Percentiles rank a stretch among this genome's conserved stretches.
These are phyloP conservation scores for Pecten maximus DNA, from an alignment of 2,888 invertebrate genomes.

Conservation along the genomic window DNA sequence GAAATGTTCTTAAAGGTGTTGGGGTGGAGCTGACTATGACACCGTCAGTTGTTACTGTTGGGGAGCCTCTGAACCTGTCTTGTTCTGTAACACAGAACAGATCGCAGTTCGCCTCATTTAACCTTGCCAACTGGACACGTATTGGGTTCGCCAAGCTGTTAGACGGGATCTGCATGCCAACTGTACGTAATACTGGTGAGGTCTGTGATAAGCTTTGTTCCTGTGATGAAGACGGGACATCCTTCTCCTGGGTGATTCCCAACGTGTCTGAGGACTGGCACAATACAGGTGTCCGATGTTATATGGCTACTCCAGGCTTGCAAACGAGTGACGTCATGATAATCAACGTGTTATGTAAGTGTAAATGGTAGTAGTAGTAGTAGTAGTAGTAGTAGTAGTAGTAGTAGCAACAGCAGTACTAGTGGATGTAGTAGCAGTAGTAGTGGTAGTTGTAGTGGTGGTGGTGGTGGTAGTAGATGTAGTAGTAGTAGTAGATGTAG, in stretches of 20 bases:
- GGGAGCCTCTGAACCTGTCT: background rate
- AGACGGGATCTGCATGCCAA: background rate
- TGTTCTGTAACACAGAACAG: background rate
- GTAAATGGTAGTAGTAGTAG: too few relatives aligned
- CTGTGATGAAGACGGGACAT: background rate
- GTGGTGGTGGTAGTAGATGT: too few relatives aligned
- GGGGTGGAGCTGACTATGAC: background rate
- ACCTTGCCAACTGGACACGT: background rate
- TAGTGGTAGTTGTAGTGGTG: too few relatives aligned
- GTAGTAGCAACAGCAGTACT: too few relatives aligned
- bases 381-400: too few relatives aligned
- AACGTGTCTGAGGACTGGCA: background rate
- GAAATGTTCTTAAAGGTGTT: background rate
- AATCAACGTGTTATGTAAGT: background rate
- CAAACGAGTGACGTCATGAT: background rate
- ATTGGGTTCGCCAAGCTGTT: background rate
- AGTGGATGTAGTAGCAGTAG: too few relatives aligned
- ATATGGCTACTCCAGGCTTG: background rate
- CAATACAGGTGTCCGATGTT: background rate
- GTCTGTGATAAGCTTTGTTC: background rate
- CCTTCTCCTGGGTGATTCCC: background rate
- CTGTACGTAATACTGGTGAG: background rate
- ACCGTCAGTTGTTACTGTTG: background rate
- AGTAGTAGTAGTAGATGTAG: too few relatives aligned
- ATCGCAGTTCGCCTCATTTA: background rate